phyloP scores from a whole-genome alignment of 1,140 invertebrate species.

The Danaus melanippus region DNA sequence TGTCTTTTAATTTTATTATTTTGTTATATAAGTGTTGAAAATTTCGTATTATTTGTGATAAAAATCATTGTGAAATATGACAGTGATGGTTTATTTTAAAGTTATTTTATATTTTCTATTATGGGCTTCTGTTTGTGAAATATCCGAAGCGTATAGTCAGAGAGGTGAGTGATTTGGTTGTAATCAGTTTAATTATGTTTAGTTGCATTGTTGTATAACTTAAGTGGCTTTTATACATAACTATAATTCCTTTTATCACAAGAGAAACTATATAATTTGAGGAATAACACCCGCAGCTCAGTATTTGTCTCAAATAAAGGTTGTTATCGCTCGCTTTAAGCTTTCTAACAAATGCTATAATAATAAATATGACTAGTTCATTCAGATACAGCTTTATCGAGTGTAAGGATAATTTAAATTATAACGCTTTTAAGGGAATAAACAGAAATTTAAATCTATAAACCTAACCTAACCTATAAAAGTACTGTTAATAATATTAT shows the following conservation, averaged over 20 bases:
- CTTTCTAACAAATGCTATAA: constrained; percentile 13
- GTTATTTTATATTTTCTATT: no score
- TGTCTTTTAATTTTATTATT: constrained; percentile 5
- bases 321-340: constrained; percentile 13
- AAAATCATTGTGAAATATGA: constrained; percentile 18
- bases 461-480: no score
- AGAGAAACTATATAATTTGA: constrained; percentile 16
- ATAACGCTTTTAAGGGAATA: no score
- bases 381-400: no score
- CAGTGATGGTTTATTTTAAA: constrained; percentile 12
- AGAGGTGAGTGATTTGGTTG: constrained; percentile 35
- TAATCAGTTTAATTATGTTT: no score
- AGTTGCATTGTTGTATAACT: no score
- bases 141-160: constrained; percentile 39
- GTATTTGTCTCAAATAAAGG: constrained; percentile 17
- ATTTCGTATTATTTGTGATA: not conserved
- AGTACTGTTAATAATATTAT: no score
- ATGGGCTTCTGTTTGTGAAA: constrained; percentile 17
- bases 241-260: constrained; percentile 4
- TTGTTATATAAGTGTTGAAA: constrained; percentile 13
- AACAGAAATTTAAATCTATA: no score
- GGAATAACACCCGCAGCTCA: constrained; percentile 13
- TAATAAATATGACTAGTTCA: no score
- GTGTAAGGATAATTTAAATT: no score
- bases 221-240: no score